Evolutionary conservation across 2,113 vertebrate genomes (phyloP).

Genomic region (Passer montanus): DNA sequence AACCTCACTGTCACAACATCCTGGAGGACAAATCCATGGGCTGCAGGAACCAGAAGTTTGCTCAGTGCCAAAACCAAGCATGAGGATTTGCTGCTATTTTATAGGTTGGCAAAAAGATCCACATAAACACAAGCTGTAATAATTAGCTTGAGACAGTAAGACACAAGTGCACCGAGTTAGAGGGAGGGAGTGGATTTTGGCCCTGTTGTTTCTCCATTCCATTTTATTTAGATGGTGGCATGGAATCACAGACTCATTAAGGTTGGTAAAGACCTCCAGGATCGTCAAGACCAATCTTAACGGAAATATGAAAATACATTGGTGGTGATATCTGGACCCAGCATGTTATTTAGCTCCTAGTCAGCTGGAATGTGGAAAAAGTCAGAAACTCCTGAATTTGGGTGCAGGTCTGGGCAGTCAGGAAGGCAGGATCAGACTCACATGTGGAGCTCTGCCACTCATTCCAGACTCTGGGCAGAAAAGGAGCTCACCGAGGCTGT

Average conservation of each 20-base stretch:
- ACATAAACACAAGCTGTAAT: constrained; percentile 18
- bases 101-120: not conserved
- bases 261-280: not conserved
- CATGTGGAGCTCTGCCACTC: not conserved
- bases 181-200: not conserved
- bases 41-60: not conserved
- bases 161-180: not conserved
- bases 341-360: not conserved
- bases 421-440: not conserved
- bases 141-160: not conserved
- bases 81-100: not conserved
- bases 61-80: not conserved
- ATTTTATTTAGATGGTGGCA: not conserved
- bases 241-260: not conserved
- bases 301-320: not conserved
- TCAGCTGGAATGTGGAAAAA: not conserved
- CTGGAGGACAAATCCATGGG: not conserved
- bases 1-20: not conserved
- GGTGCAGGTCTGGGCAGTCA: not conserved
- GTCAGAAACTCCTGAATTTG: not conserved
- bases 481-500: not conserved
- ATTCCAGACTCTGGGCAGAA: rapidly evolving
- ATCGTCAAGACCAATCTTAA: not conserved
- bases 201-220: not conserved
- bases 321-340: not conserved